Evolutionary conservation across 2,797 vertebrate species (phyloP).

Genomic region (Sebastes diploproa): DNA sequence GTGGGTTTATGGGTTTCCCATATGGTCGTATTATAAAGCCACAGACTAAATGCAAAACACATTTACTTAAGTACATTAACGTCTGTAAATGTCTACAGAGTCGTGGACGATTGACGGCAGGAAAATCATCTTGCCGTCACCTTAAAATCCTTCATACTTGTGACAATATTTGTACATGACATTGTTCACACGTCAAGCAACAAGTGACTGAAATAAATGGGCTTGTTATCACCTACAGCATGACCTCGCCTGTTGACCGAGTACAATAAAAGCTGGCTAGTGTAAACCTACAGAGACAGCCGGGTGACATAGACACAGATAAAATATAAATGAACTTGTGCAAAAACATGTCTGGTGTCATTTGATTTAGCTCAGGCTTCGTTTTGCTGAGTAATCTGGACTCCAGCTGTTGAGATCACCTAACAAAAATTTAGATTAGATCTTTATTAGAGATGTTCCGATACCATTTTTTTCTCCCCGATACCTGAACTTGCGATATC

Average conservation of each 20-base stretch:
- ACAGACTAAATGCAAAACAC: neutral
- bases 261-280: neutral
- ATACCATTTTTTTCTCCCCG: too few species aligned
- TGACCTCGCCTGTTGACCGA: neutral
- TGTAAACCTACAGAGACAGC: neutral
- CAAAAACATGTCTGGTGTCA: neutral
- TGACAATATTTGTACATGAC: neutral
- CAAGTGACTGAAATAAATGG: neutral
- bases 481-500: too few species aligned
- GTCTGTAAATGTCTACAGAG: neutral
- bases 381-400: neutral
- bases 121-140: neutral
- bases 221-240: neutral
- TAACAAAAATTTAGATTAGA: neutral
- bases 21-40: neutral
- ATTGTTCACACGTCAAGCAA: too few species aligned
- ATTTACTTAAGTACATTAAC: conserved; percentile 1
- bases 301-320: neutral
- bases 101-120: neutral
- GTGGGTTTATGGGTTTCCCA: neutral
- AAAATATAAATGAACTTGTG: neutral
- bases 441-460: too few species aligned
- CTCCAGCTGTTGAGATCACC: neutral
- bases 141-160: neutral
- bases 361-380: neutral